A percentile compares a stretch with the other conserved stretches of the same genome.
Conservation (phyloP, 1,140 invertebrate genomes). For the Mizuhopecten yessoensis region DNA sequence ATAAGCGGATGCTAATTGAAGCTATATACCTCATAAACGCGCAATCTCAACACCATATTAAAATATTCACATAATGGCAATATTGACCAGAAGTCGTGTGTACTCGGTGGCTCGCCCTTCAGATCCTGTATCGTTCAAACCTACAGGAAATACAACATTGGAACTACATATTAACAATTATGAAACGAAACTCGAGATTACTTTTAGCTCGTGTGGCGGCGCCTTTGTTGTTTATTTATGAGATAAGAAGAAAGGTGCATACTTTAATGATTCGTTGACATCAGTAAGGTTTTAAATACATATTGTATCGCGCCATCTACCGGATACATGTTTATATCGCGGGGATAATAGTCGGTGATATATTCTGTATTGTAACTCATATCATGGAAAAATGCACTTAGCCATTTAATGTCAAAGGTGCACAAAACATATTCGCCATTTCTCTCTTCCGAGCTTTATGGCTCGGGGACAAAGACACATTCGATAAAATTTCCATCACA, state of each 20-base stretch:
- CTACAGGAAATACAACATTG: not conserved
- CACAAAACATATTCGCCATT: not conserved
- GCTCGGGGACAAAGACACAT: not conserved
- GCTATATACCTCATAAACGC: slow-evolving; percentile 25
- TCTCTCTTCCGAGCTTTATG: slow-evolving; percentile 31
- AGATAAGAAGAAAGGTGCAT: slow-evolving; percentile 28
- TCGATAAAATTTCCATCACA: slow-evolving; percentile 39
- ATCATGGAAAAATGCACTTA: slow-evolving; percentile 28
- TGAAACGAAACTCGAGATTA: slow-evolving; percentile 19
- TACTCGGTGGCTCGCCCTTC: slow-evolving; percentile 1
- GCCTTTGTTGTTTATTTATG: slow-evolving; percentile 34
- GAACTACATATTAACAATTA: slow-evolving; percentile 30
- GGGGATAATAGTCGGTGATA: not conserved
- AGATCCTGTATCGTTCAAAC: not conserved
- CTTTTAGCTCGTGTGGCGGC: slow-evolving; percentile 30
- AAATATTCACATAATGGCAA: slow-evolving; percentile 23
- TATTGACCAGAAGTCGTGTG: not conserved
- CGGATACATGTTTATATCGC: not conserved
- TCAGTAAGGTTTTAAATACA: slow-evolving; percentile 32
- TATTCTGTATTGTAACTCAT: not conserved
- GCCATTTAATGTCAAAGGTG: slow-evolving; percentile 23
- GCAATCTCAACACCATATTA: not conserved
- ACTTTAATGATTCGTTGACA: slow-evolving; percentile 11
- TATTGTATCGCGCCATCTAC: slow-evolving; percentile 32
- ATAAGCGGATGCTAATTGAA: slow-evolving; percentile 17